Evolutionary conservation across 2,888 invertebrate species (phyloP).

Genomic region (Mamestra brassicae): DNA sequence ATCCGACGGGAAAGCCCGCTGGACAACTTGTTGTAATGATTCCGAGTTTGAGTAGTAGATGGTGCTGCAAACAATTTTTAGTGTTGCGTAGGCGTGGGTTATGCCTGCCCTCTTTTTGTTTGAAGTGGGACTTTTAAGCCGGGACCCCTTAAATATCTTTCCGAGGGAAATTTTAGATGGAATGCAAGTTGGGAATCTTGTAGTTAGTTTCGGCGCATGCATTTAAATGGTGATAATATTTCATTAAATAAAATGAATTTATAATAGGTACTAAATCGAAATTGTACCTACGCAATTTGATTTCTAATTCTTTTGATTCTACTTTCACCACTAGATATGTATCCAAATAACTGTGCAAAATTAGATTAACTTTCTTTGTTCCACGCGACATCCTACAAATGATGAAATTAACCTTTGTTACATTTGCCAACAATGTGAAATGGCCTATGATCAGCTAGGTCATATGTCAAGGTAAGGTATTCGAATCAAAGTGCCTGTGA

Average conservation of each 20-base stretch:
- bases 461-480: constrained; percentile 86
- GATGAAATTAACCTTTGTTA: constrained; percentile 66
- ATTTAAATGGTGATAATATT: not conserved
- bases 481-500: constrained; percentile 70
- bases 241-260: not conserved
- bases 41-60: constrained; percentile 14
- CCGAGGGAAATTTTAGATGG: not conserved
- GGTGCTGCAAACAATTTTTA: constrained; percentile 23
- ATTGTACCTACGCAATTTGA: not conserved
- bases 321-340: constrained; percentile 1
- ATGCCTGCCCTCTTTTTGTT: constrained; percentile 19
- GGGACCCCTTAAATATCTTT: not conserved
- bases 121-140: not conserved
- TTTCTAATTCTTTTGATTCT: not conserved
- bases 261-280: not conserved
- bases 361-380: constrained; percentile 66
- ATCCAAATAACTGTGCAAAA: constrained; percentile 36
- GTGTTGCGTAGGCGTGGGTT: constrained; percentile 24
- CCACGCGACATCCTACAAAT: constrained; percentile 60
- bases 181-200: not conserved
- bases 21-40: not conserved
- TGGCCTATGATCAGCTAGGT: constrained; percentile 84
- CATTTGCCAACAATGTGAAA: constrained; percentile 73
- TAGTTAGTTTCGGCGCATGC: not conserved
- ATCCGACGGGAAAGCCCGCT: not conserved